phyloP scores from a whole-genome alignment of 2,888 invertebrate genomes.

The Morpho achilles region DNA sequence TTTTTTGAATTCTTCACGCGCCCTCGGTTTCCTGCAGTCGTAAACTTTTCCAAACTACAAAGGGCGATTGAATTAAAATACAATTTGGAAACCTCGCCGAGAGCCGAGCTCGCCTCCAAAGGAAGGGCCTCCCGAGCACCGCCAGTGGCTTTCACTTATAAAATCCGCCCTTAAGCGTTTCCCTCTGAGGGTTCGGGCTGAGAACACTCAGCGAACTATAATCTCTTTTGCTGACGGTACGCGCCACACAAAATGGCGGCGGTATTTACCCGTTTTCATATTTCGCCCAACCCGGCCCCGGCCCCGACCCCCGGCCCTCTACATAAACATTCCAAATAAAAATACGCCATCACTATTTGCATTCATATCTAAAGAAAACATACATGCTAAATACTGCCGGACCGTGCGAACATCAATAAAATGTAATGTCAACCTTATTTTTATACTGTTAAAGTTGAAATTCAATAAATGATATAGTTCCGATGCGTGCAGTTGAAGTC shows the following conservation, averaged over 20 bases:
- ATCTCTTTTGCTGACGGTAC: slow-evolving; percentile 62
- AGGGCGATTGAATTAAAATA: slow-evolving; percentile 23
- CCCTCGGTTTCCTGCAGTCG: background rate
- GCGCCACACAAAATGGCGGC: slow-evolving; percentile 62
- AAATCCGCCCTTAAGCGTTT: slow-evolving; percentile 15
- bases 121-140: slow-evolving; percentile 12
- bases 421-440: slow-evolving; percentile 32
- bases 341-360: slow-evolving; percentile 79
- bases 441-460: slow-evolving; percentile 18
- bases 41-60: slow-evolving; percentile 6
- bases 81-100: slow-evolving; percentile 14
- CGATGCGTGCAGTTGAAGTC: slow-evolving; percentile 54
- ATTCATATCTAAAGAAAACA: slow-evolving; percentile 79
- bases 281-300: slow-evolving; percentile 15
- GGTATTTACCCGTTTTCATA: slow-evolving; percentile 49
- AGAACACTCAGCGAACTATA: slow-evolving; percentile 28
- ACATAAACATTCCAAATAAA: slow-evolving; percentile 76
- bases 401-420: slow-evolving; percentile 33
- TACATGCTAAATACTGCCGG: slow-evolving; percentile 73
- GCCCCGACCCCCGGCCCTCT: slow-evolving; percentile 54
- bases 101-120: slow-evolving; percentile 8
- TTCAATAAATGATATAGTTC: background rate
- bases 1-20: no score
- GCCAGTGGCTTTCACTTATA: slow-evolving; percentile 27
- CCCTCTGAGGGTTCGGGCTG: slow-evolving; percentile 5